Evolutionary conservation across 1,140 invertebrate species (phyloP).

Genomic region (Orius laevigatus): DNA sequence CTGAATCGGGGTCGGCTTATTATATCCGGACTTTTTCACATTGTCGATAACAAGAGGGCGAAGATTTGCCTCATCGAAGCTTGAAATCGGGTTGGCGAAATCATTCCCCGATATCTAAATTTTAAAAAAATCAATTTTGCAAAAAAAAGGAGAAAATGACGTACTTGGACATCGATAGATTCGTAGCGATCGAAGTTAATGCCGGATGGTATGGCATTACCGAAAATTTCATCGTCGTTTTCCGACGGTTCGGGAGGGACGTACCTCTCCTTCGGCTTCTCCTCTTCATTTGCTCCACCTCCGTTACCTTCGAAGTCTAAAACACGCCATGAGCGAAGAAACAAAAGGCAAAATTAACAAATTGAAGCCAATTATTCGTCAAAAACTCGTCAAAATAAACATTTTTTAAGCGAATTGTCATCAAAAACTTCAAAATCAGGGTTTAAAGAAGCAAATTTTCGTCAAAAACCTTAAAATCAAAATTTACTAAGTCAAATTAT

Average conservation of each 20-base stretch:
- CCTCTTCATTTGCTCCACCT: conserved; percentile 21
- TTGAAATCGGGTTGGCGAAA: conserved; percentile 39
- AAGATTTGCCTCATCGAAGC: conserved; percentile 55
- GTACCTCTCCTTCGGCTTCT: conserved; percentile 48
- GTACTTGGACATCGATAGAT: conserved; percentile 60
- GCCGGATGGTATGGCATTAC: conserved; percentile 49
- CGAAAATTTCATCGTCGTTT: conserved; percentile 55
- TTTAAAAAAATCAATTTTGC: neutral
- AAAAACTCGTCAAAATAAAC: no score
- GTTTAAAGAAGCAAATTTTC: no score
- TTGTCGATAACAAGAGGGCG: conserved; percentile 54
- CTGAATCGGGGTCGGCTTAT: conserved; percentile 83
- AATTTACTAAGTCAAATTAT: no score
- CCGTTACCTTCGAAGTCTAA: neutral
- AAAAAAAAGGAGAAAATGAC: neutral
- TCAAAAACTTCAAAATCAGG: no score
- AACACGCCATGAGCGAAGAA: no score
- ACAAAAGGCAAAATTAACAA: no score
- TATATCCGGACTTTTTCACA: conserved; percentile 64
- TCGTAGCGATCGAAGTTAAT: conserved; percentile 85
- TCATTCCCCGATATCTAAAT: conserved; percentile 45
- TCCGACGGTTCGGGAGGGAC: conserved; percentile 59
- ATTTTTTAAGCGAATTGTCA: no score
- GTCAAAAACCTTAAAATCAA: no score
- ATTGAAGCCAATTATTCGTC: no score